Evolutionary conservation across 2,888 invertebrate genomes (phyloP).

Genomic region (Serrognathus titanus): DNA sequence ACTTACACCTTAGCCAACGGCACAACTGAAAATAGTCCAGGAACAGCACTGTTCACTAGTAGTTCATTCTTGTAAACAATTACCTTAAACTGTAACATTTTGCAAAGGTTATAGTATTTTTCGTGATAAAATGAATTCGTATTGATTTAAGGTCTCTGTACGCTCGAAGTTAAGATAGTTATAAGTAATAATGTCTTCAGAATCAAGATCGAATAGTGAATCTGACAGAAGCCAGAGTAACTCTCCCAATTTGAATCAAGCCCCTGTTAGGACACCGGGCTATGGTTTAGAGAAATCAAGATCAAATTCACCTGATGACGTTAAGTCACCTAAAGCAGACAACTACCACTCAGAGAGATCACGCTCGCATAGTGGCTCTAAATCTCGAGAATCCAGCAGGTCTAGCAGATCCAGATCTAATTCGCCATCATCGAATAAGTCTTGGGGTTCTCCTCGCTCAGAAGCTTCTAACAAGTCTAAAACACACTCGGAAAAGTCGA

Average conservation of each 20-base stretch:
- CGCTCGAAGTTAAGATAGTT: too few species aligned
- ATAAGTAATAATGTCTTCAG: slow-evolving; percentile 41
- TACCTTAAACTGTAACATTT: too few species aligned
- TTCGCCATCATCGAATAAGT: slow-evolving; percentile 21
- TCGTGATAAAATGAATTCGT: too few species aligned
- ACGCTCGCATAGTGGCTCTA: slow-evolving; percentile 12
- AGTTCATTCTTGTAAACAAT: too few species aligned
- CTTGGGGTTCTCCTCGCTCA: slow-evolving; percentile 19
- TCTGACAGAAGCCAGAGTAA: slow-evolving; percentile 49
- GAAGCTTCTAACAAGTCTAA: slow-evolving; percentile 16
- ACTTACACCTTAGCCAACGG: too few species aligned
- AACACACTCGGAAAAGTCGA: slow-evolving; percentile 20
- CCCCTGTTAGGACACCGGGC: slow-evolving; percentile 47
- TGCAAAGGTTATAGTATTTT: too few species aligned
- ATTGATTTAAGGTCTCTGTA: too few species aligned
- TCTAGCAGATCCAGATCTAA: slow-evolving; percentile 21
- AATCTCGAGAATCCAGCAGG: slow-evolving; percentile 13
- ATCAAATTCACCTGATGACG: slow-evolving; percentile 20
- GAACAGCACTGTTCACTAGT: too few species aligned
- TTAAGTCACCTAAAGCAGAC: slow-evolving; percentile 3
- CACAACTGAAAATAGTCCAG: too few species aligned
- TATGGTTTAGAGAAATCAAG: slow-evolving; percentile 40
- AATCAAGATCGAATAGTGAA: slow-evolving; percentile 49
- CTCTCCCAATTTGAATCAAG: slow-evolving; percentile 33
- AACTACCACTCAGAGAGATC: slow-evolving; percentile 9